Evolutionary conservation across 2,113 vertebrate species (phyloP).

Genomic region (Potamarius usumacintae): DNA sequence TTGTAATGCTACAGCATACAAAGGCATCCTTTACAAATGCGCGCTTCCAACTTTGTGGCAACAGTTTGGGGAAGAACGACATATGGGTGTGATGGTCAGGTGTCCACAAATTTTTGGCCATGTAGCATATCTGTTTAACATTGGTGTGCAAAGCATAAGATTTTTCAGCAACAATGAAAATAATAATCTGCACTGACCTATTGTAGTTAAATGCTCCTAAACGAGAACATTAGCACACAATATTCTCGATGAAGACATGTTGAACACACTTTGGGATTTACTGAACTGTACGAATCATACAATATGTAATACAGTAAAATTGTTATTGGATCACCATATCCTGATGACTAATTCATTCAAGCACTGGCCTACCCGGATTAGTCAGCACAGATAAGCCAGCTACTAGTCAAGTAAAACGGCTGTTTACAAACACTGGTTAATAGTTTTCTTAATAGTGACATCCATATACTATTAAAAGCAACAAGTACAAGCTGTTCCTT

Average conservation of each 20-base stretch:
- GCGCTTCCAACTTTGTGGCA: too few species aligned
- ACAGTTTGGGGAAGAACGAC: too few species aligned
- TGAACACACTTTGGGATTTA: background rate
- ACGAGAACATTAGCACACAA: background rate
- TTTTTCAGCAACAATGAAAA: background rate
- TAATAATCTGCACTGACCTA: background rate
- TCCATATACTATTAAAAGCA: conserved; percentile 17
- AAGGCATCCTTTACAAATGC: too few species aligned
- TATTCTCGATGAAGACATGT: background rate
- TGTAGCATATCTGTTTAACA: background rate
- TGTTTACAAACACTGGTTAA: background rate
- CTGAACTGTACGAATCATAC: background rate
- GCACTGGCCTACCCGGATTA: background rate
- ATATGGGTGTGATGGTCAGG: background rate
- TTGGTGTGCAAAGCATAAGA: background rate
- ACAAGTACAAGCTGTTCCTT: conserved; percentile 6
- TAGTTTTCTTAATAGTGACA: background rate
- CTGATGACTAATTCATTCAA: background rate
- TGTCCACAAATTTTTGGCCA: background rate
- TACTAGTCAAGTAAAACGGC: background rate
- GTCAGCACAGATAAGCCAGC: background rate
- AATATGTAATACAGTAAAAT: background rate
- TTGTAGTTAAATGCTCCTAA: background rate
- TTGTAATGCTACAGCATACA: background rate
- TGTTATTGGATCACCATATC: background rate